A percentile compares a stretch with the other conserved stretches of the same genome.
phyloP scores from a whole-genome alignment of 2,797 vertebrate species.

The Parauchenoglanis ngamensis region DNA sequence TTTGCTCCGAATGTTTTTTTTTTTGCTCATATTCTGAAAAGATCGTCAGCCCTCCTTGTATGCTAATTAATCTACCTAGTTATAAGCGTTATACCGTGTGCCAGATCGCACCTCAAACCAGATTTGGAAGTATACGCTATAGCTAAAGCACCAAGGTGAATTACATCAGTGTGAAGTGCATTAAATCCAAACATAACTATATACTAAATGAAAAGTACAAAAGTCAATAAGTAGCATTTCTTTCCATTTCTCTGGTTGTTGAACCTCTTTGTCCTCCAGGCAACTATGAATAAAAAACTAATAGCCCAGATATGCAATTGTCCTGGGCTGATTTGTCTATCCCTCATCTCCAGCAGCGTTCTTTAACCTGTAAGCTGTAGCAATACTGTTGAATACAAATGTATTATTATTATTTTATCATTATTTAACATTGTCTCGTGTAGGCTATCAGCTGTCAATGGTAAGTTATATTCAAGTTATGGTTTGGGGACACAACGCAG shows the following conservation, averaged over 20 bases:
- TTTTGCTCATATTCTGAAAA: slow-evolving; percentile 1
- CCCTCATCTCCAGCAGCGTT: neutral
- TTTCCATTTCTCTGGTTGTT: neutral
- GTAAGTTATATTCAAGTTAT: neutral
- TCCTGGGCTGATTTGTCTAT: neutral
- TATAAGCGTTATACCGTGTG: neutral
- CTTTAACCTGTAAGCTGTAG: neutral
- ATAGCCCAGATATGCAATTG: neutral
- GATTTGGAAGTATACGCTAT: neutral
- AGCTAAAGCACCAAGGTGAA: neutral
- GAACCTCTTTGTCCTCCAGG: neutral
- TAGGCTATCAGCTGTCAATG: neutral
- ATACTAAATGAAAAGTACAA: neutral
- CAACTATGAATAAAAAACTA: neutral
- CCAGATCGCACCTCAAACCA: neutral
- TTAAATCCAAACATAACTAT: neutral
- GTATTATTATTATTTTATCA: neutral
- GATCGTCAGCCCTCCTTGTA: neutral
- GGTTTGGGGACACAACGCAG: neutral
- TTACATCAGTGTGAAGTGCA: neutral
- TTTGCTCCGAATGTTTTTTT: neutral
- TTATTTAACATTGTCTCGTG: neutral
- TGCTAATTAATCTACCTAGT: neutral
- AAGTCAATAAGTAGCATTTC: neutral
- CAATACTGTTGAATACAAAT: neutral